Conservation (phyloP, 1,140 invertebrate species). For the Wiebesia pumilae region DNA sequence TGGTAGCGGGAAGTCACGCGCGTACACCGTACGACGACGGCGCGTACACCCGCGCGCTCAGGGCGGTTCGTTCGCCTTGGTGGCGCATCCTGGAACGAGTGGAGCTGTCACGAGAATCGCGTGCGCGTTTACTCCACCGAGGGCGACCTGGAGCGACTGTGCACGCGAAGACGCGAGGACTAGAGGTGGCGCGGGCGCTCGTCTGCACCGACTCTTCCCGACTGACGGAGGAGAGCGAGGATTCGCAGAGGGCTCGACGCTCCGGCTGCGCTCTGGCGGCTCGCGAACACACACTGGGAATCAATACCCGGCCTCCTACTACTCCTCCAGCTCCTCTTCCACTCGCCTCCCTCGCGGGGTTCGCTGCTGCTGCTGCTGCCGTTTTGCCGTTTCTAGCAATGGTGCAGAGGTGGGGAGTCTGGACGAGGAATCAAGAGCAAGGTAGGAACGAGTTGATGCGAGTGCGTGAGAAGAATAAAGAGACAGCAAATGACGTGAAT, state of each 20-base stretch:
- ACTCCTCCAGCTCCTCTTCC: background rate
- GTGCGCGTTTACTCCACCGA: background rate
- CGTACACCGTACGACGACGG: background rate
- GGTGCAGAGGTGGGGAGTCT: conserved; percentile 28
- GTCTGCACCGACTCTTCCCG: conserved; percentile 32
- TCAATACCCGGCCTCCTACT: conserved; percentile 69
- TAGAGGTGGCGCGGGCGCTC: background rate
- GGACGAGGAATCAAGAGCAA: conserved; percentile 39
- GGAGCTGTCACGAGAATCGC: background rate
- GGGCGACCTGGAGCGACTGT: background rate
- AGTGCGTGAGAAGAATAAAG: background rate
- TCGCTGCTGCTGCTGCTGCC: conserved; percentile 7
- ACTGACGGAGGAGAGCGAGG: conserved; percentile 11
- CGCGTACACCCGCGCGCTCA: background rate
- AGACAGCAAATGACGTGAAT: conserved; percentile 1
- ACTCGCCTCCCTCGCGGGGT: background rate
- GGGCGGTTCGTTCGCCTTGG: background rate
- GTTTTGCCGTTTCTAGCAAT: background rate
- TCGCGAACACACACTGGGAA: conserved; percentile 58
- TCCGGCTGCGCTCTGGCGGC: conserved; percentile 28
- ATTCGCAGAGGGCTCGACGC: background rate
- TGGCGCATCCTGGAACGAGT: background rate
- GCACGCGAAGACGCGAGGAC: too few relatives aligned
- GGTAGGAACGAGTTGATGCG: conserved; percentile 12
- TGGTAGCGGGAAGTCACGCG: background rate